Evolutionary conservation across 1,140 invertebrate genomes (phyloP), one percentile per base, ranked within the genome.

Genomic region (Lasioglossum albipes): DNA sequence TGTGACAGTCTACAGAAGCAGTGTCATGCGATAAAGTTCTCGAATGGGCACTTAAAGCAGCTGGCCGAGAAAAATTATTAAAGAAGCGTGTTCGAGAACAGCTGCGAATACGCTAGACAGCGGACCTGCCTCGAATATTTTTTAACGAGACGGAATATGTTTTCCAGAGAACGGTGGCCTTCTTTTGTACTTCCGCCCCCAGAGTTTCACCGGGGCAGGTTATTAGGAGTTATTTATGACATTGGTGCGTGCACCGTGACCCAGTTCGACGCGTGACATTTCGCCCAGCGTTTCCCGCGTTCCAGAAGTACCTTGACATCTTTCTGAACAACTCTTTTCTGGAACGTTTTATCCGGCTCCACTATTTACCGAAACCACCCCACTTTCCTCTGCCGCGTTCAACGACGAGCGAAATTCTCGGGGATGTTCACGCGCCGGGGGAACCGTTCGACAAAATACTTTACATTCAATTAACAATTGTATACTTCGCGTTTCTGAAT

Each of bases 161-260:
- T n/a, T 7, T 0, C n/a, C 20, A 59, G 20, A 7, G 18, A 59
- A 59, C 57, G n/a, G 57, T 59, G 18, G 52, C 52, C 52, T 59
- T 59, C 20, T 59, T 59, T 59, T 59, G 20, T 59, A n/a, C 57
- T n/a, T 20, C 20, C 57, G 20, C 36, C 36, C 36, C 20, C 20
- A 7, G 57, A n/a, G 57, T 59, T 59, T n/a, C 20, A 31, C 9
- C 16, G 27, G 64, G 62, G 62, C 59, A 45, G 68, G 68, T 78
- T 78, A 78, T 78, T 72, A 64, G 68, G 76, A 78, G 59, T 61
- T 79, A 74, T 67, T 79, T 65, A 72, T 52, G 41, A 72, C 77
- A 57, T 74, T 72, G 73, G 71, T 79, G 77, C 77, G 77, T 79
- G 71, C 62, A 79, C 62, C 77, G 77, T 79, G 77, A 79, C 77